Conservation (phyloP, 2,797 vertebrate species). For the Muraenolepis orangiensis region DNA sequence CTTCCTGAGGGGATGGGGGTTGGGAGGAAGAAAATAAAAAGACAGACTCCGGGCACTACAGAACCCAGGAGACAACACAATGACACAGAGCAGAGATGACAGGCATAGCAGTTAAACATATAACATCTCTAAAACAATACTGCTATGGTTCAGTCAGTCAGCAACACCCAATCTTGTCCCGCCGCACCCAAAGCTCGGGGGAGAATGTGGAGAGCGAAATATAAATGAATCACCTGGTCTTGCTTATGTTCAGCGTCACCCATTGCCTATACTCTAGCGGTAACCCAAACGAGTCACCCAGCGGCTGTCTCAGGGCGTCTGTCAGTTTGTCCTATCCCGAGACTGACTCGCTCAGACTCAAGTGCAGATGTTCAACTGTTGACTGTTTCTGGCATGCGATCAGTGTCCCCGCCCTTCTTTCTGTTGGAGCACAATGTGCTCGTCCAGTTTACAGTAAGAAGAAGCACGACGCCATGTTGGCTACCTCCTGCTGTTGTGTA, state of each 20-base stretch:
- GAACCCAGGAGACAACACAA: too few relatives aligned
- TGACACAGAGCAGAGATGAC: too few relatives aligned
- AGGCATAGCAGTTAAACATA: too few relatives aligned
- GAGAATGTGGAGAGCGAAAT: not conserved
- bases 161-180: too few relatives aligned
- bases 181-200: too few relatives aligned
- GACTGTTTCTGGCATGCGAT: slow-evolving; percentile 32
- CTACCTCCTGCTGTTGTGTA: not conserved
- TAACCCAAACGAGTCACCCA: not conserved
- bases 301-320: not conserved
- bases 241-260: not conserved
- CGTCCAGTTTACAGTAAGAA: too few relatives aligned
- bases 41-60: too few relatives aligned
- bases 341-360: slow-evolving; percentile 19
- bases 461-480: not conserved
- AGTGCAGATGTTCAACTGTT: slow-evolving; percentile 9
- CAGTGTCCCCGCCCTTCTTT: slow-evolving; percentile 38
- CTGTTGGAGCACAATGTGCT: slow-evolving; percentile 5
- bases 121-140: too few relatives aligned
- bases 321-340: not conserved
- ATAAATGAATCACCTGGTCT: not conserved
- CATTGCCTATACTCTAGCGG: not conserved
- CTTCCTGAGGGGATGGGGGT: too few relatives aligned
- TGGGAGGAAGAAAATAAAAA: too few relatives aligned
- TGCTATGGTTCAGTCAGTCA: too few relatives aligned